Evolutionary conservation across 2,113 vertebrate genomes (phyloP).

Genomic region (Genyomyrus donnyi): DNA sequence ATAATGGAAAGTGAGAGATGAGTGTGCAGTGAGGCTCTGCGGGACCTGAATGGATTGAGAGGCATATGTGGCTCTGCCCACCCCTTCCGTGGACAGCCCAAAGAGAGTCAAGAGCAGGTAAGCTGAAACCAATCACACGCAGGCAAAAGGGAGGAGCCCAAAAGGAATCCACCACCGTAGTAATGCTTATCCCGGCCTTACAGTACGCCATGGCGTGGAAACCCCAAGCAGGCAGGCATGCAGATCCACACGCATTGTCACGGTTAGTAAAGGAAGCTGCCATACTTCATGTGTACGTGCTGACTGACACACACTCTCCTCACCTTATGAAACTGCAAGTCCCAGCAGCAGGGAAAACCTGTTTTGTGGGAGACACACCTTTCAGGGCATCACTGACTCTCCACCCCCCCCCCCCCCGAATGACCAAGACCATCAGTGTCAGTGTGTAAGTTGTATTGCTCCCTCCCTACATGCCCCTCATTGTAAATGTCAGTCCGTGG

Average conservation of each 20-base stretch:
- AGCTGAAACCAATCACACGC: neutral
- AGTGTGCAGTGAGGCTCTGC: neutral
- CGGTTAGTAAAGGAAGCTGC: neutral
- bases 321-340: neutral
- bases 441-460: neutral
- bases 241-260: neutral
- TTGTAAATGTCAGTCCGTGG: neutral
- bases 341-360: neutral
- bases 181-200: neutral
- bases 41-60: neutral
- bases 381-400: neutral
- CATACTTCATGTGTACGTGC: neutral
- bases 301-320: neutral
- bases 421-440: neutral
- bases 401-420: neutral
- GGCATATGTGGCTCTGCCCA: neutral
- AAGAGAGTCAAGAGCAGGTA: neutral
- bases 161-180: neutral
- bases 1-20: neutral
- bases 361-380: neutral
- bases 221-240: neutral
- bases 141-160: neutral
- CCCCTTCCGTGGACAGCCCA: neutral
- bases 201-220: neutral
- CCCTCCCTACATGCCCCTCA: neutral